phyloP scores from a whole-genome alignment of 2,888 invertebrate genomes.

The Arenicola marina region DNA sequence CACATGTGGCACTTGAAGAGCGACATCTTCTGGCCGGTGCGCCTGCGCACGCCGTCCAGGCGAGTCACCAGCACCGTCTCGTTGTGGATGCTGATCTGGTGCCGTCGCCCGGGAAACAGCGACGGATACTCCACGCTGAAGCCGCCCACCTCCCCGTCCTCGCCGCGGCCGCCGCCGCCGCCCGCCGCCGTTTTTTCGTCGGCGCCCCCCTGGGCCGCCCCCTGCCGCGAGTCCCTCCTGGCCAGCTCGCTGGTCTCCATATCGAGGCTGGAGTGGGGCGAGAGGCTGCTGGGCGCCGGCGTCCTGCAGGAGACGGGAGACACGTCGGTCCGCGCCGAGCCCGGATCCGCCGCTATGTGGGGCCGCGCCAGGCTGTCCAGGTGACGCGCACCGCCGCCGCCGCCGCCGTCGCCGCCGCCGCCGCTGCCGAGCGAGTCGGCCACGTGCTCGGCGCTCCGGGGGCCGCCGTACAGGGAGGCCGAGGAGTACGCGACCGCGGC shows the following conservation, averaged over 20 bases:
- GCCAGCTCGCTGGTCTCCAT: no score
- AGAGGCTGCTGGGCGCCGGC: no score
- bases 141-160: neutral
- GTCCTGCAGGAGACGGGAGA: no score
- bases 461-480: neutral
- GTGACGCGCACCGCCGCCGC: neutral
- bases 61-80: constrained; percentile 55
- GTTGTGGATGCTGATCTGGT: constrained; percentile 41
- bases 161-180: neutral
- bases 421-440: neutral
- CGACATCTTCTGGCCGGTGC: constrained; percentile 46
- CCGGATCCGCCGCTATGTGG: neutral
- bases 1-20: constrained; percentile 59
- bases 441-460: neutral
- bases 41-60: constrained; percentile 50
- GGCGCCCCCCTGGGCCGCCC: no score
- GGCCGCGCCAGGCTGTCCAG: neutral
- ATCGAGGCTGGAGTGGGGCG: no score
- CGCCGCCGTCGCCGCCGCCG: neutral
- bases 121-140: constrained; percentile 2
- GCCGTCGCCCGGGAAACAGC: constrained; percentile 15
- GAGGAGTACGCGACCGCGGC: no score
- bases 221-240: no score
- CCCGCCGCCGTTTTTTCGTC: no score
- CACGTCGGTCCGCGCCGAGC: neutral